Percentiles rank a stretch among this genome's conserved stretches.
These are phyloP conservation scores for Muraenolepis orangiensis DNA, from an alignment of 2,797 vertebrate genomes.

Conservation along the genomic window DNA sequence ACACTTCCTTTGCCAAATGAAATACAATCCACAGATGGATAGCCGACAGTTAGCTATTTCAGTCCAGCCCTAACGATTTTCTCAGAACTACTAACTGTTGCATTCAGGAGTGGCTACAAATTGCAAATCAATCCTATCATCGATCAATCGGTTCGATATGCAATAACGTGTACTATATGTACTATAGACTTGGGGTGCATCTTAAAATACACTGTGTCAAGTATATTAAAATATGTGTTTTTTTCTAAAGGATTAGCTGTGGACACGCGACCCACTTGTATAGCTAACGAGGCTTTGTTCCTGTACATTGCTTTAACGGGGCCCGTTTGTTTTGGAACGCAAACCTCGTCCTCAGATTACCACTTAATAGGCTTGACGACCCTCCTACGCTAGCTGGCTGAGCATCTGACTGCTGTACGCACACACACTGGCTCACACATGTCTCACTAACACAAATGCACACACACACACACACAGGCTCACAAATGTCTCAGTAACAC, in stretches of 20 bases:
- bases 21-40: neutral
- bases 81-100: neutral
- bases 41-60: neutral
- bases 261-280: neutral
- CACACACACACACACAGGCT: neutral
- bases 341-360: neutral
- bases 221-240: neutral
- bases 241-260: neutral
- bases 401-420: neutral
- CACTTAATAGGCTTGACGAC: slow-evolving; percentile 16
- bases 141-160: neutral
- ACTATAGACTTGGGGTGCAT: too few species aligned
- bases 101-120: neutral
- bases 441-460: slow-evolving; percentile 1
- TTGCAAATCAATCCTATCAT: neutral
- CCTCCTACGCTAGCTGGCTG: neutral
- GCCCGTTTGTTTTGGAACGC: neutral
- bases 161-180: neutral
- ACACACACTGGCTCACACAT: neutral
- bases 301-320: neutral
- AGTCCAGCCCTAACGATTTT: neutral
- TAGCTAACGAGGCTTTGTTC: neutral
- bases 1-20: neutral
- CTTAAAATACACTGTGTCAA: neutral
- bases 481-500: neutral